A percentile compares a stretch with the other conserved stretches of the same genome.
Evolutionary conservation across 2,888 invertebrate species (phyloP).

Genomic region (Callosobruchus maculatus): DNA sequence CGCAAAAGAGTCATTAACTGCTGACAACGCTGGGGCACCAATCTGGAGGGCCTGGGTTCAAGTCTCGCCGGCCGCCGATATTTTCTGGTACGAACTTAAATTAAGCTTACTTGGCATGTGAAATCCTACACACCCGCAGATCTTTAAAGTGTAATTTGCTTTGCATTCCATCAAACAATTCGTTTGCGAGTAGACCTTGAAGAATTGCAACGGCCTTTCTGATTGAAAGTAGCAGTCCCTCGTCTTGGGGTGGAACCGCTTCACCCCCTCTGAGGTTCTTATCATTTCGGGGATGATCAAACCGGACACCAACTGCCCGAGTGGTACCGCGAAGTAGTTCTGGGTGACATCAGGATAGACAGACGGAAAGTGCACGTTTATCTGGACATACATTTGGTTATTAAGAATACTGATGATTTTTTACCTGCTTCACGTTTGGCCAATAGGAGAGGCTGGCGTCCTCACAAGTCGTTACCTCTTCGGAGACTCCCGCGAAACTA

Average conservation of each 20-base stretch:
- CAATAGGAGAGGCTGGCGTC: too few relatives aligned
- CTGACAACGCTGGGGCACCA: too few relatives aligned
- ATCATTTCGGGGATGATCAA: conserved; percentile 69
- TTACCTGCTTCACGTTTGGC: too few relatives aligned
- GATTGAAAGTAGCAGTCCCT: conserved; percentile 65
- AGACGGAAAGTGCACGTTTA: conserved; percentile 64
- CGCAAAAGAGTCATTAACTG: too few relatives aligned
- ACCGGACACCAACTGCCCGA: conserved; percentile 63
- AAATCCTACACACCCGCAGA: conserved; percentile 50
- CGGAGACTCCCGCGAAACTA: too few relatives aligned
- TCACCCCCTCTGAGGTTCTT: conserved; percentile 62
- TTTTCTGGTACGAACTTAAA: too few relatives aligned
- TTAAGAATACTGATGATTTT: too few relatives aligned
- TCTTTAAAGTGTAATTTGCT: conserved; percentile 58
- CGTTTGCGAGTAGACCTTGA: conserved; percentile 64
- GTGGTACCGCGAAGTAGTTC: conserved; percentile 65
- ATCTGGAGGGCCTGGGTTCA: too few relatives aligned
- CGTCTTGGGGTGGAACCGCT: conserved; percentile 58
- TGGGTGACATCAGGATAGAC: conserved; percentile 64
- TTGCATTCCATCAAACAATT: conserved; percentile 69
- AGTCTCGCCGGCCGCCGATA: too few relatives aligned
- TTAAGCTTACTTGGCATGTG: conserved; percentile 62
- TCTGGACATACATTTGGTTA: too few relatives aligned
- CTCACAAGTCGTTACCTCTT: too few relatives aligned
- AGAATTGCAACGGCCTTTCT: conserved; percentile 61